These are phyloP conservation scores for Machaerirhynchus nigripectus DNA, from an alignment of 2,113 vertebrate species.

Conservation along the genomic window DNA sequence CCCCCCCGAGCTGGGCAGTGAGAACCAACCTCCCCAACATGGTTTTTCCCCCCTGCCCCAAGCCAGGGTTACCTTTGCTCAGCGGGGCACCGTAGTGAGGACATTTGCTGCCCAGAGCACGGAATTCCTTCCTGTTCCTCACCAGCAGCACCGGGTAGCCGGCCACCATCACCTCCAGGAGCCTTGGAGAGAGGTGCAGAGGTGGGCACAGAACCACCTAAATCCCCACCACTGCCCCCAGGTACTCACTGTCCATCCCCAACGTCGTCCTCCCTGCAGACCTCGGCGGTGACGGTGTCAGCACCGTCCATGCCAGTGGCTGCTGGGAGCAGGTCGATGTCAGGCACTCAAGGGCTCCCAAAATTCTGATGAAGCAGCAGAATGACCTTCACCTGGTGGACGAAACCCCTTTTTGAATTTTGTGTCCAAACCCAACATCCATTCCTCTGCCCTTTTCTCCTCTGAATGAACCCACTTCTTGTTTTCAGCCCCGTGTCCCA, in stretches of 20 bases:
- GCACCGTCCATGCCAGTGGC: neutral
- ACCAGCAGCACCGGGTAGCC: conserved; percentile 78
- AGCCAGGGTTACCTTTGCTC: conserved; percentile 73
- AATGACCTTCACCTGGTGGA: rapidly evolving
- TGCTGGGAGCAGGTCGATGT: neutral
- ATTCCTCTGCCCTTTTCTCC: neutral
- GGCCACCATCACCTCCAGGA: conserved; percentile 78
- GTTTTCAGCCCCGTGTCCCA: neutral
- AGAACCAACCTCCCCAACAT: neutral
- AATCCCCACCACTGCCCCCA: neutral
- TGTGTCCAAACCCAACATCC: neutral
- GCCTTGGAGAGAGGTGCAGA: conserved; percentile 61
- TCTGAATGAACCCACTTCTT: neutral
- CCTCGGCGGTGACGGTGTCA: conserved; percentile 63
- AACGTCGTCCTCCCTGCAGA: conserved; percentile 79
- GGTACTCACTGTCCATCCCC: conserved; percentile 84
- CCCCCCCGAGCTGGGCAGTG: rapidly evolving
- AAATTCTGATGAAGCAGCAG: neutral
- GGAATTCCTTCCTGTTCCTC: conserved; percentile 72
- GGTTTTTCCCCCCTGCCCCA: neutral
- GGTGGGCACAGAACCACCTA: neutral
- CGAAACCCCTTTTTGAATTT: neutral
- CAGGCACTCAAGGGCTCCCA: neutral
- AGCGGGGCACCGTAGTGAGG: conserved; percentile 82
- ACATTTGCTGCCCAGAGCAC: conserved; percentile 82